These are phyloP conservation scores for Zosterops borbonicus DNA, from an alignment of 2,113 vertebrate genomes.

Conservation along the genomic window DNA sequence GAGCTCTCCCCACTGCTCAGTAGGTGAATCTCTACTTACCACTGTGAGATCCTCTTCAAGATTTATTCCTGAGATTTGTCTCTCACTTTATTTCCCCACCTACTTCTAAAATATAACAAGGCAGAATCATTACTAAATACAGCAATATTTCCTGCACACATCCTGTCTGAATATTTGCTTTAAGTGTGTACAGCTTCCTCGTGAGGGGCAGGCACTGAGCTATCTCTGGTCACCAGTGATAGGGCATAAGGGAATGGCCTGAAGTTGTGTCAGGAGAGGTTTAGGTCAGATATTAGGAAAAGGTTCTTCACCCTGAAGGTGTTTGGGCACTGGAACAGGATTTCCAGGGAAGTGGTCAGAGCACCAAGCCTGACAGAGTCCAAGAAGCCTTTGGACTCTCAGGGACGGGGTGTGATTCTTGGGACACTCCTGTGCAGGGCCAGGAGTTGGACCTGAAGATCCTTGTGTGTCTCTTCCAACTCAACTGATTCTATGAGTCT, in stretches of 20 bases:
- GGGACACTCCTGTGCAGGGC: background rate
- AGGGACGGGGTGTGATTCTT: background rate
- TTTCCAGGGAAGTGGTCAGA: background rate
- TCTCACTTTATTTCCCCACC: background rate
- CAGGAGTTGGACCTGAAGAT: background rate
- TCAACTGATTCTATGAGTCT: background rate
- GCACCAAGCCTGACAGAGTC: background rate
- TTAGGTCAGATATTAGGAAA: background rate
- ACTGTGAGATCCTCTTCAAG: background rate
- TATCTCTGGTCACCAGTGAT: too few species aligned
- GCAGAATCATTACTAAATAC: background rate
- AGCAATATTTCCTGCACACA: accelerated
- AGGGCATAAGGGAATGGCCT: background rate
- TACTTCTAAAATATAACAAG: background rate
- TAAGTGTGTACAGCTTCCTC: accelerated
- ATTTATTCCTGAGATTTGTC: background rate
- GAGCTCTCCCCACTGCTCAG: background rate
- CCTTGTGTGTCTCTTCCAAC: background rate
- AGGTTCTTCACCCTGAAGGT: background rate
- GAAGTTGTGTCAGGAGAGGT: background rate
- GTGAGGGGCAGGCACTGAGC: background rate
- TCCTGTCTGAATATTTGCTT: background rate
- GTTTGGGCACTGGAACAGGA: background rate
- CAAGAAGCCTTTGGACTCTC: background rate
- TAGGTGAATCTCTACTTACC: background rate